These are phyloP conservation scores for Meandrusa payeni DNA, from an alignment of 2,888 invertebrate genomes.

Conservation along the genomic window DNA sequence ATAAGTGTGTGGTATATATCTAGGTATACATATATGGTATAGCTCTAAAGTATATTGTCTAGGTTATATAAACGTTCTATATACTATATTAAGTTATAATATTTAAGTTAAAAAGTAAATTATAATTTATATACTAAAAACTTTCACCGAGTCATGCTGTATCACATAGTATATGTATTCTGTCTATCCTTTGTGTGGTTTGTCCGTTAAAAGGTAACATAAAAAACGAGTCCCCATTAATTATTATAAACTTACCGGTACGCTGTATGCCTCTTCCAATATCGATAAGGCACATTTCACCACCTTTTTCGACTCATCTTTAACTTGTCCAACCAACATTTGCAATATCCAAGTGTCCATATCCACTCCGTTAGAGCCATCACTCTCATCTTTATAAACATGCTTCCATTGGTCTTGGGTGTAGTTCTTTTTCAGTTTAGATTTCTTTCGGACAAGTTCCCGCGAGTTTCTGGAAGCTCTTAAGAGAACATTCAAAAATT, in stretches of 20 bases:
- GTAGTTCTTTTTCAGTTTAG: slow-evolving; percentile 61
- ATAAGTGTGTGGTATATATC: too few species aligned
- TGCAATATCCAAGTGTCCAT: slow-evolving; percentile 94
- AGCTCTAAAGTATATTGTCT: too few species aligned
- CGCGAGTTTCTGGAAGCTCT: slow-evolving; percentile 82
- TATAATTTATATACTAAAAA: too few species aligned
- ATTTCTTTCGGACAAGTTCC: slow-evolving; percentile 64
- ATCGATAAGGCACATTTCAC: slow-evolving; percentile 90
- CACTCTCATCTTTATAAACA: slow-evolving; percentile 47
- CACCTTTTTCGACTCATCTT: slow-evolving; percentile 90
- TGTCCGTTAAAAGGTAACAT: too few species aligned
- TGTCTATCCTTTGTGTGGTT: too few species aligned
- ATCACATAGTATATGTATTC: too few species aligned
- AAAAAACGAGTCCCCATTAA: too few species aligned
- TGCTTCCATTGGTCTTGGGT: slow-evolving; percentile 51
- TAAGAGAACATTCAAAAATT: slow-evolving; percentile 92
- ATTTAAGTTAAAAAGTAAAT: too few species aligned
- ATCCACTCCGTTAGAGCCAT: slow-evolving; percentile 64
- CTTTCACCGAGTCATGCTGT: too few species aligned
- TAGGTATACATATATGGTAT: too few species aligned
- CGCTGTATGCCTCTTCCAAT: slow-evolving; percentile 96
- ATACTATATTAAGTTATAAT: too few species aligned
- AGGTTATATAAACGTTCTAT: too few species aligned
- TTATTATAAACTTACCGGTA: slow-evolving; percentile 88
- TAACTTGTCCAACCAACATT: slow-evolving; percentile 90